Conservation (phyloP, 92 coral and sea anemone species). For the Porites cylindrica region DNA sequence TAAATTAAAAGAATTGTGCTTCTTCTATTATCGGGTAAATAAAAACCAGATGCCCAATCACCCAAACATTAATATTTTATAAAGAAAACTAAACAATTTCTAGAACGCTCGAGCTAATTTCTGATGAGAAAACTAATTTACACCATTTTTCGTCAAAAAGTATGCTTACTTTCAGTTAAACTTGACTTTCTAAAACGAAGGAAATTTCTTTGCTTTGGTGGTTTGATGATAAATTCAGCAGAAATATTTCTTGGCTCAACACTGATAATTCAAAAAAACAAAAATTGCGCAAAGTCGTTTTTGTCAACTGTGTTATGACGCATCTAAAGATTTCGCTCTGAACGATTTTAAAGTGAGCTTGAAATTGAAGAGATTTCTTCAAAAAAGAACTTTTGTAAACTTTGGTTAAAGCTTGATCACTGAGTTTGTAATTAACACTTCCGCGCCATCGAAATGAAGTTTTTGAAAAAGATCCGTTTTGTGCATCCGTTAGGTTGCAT, state of each 20-base stretch:
- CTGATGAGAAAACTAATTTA: background rate
- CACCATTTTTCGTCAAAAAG: background rate
- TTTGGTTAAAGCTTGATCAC: background rate
- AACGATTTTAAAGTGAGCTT: background rate
- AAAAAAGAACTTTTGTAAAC: background rate
- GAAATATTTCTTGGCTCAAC: no score
- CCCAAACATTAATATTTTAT: slow-evolving; percentile 36
- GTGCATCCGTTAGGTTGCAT: background rate
- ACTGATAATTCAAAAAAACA: no score
- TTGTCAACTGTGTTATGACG: no score
- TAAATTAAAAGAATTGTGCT: background rate
- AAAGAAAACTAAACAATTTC: slow-evolving; percentile 22
- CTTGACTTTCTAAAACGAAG: no score
- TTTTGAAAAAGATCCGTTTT: background rate
- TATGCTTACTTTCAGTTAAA: background rate
- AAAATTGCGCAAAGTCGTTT: no score
- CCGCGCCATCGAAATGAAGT: background rate
- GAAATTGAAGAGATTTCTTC: background rate
- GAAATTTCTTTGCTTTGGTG: no score
- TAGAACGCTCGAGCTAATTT: slow-evolving; percentile 9
- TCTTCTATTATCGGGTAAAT: background rate
- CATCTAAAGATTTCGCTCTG: no score
- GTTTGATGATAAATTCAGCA: no score
- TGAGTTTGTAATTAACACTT: background rate
- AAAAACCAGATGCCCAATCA: slow-evolving; percentile 19